Evolutionary conservation across 2,113 vertebrate species (phyloP).

Genomic region (Natator depressus): DNA sequence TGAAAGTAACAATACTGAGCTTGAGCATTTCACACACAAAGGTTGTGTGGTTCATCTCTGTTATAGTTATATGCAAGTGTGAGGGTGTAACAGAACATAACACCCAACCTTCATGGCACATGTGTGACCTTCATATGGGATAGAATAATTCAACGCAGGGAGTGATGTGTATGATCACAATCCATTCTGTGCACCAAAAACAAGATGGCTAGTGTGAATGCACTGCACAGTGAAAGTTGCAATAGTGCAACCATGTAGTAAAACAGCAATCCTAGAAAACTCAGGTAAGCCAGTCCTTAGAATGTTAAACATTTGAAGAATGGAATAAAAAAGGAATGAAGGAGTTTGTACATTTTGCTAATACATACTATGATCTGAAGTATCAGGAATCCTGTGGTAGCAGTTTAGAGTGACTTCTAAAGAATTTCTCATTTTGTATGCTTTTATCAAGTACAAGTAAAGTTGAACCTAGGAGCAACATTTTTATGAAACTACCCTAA

Average conservation of each 20-base stretch:
- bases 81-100: too few relatives aligned
- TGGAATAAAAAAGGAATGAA: background rate
- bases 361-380: background rate
- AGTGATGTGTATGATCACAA: too few relatives aligned
- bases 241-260: background rate
- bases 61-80: too few relatives aligned
- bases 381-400: background rate
- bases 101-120: too few relatives aligned
- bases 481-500: too few relatives aligned
- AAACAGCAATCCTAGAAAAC: background rate
- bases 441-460: background rate
- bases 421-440: background rate
- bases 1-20: too few relatives aligned
- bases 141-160: too few relatives aligned
- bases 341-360: background rate
- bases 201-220: too few relatives aligned
- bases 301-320: background rate
- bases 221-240: background rate
- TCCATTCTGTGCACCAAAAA: too few relatives aligned
- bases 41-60: too few relatives aligned
- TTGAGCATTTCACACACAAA: too few relatives aligned
- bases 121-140: too few relatives aligned
- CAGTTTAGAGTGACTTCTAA: background rate
- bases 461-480: background rate
- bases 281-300: background rate